phyloP scores from a whole-genome alignment of 2,888 invertebrate species.

The Cloeon dipterum region DNA sequence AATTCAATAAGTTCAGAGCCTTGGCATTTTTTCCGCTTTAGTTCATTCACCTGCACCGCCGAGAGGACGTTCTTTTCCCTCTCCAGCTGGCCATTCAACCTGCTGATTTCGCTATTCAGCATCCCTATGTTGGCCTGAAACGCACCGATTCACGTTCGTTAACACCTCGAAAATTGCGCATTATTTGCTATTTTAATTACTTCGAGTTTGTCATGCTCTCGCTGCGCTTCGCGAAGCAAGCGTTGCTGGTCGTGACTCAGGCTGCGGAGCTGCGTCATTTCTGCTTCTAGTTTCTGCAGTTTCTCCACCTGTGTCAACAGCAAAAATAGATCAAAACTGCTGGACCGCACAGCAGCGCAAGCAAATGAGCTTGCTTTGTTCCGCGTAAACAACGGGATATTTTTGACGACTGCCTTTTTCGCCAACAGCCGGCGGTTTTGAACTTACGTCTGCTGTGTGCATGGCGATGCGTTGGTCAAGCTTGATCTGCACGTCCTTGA shows the following conservation, averaged over 20 bases:
- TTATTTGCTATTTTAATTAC: too few species aligned
- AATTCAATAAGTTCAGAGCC: neutral
- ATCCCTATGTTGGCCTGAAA: slow-evolving; percentile 23
- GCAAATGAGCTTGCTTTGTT: too few species aligned
- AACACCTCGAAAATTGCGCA: too few species aligned
- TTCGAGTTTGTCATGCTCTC: slow-evolving; percentile 30
- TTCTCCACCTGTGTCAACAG: slow-evolving; percentile 19
- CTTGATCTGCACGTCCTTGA: slow-evolving; percentile 9
- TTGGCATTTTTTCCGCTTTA: neutral
- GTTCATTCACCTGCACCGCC: slow-evolving; percentile 16
- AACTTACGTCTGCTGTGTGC: slow-evolving; percentile 12
- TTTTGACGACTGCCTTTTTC: too few species aligned
- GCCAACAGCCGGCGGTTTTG: too few species aligned
- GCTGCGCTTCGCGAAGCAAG: slow-evolving; percentile 26
- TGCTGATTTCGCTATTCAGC: slow-evolving; percentile 25
- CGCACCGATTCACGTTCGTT: too few species aligned
- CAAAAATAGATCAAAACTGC: slow-evolving; percentile 9
- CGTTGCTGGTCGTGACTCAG: slow-evolving; percentile 33
- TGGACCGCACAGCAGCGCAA: too few species aligned
- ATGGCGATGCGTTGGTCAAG: slow-evolving; percentile 10
- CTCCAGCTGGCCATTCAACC: slow-evolving; percentile 24
- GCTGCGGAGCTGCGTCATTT: slow-evolving; percentile 29
- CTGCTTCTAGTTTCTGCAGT: slow-evolving; percentile 28
- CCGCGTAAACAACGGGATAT: too few species aligned
- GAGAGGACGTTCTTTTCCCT: slow-evolving; percentile 19